Evolutionary conservation across 2,113 vertebrate species (phyloP).

Genomic region (Dromiciops gliroides): DNA sequence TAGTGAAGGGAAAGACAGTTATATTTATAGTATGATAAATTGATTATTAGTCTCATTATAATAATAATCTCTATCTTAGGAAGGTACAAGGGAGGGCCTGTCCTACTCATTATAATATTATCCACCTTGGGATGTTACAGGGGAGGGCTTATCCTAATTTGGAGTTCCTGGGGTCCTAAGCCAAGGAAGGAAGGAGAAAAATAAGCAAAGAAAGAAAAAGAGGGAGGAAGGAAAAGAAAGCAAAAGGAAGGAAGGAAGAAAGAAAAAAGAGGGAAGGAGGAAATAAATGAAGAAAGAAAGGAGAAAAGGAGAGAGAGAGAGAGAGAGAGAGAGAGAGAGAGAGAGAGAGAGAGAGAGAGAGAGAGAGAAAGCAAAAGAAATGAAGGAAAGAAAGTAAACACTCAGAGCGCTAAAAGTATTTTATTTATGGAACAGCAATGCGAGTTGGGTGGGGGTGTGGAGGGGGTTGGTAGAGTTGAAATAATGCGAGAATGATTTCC

Average conservation of each 20-base stretch:
- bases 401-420: background rate
- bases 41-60: too few relatives aligned
- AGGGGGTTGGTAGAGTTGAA: background rate
- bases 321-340: background rate
- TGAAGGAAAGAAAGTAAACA: background rate
- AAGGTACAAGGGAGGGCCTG: too few relatives aligned
- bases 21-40: too few relatives aligned
- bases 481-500: background rate
- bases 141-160: too few relatives aligned
- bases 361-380: background rate
- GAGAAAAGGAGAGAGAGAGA: background rate
- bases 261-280: background rate
- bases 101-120: too few relatives aligned
- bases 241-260: conserved; percentile 18
- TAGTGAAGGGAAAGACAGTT: too few relatives aligned
- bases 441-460: background rate
- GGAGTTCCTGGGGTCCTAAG: too few relatives aligned
- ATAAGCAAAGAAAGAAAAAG: background rate
- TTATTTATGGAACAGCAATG: background rate
- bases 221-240: background rate
- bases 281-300: too few relatives aligned
- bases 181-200: too few relatives aligned
- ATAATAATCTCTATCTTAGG: too few relatives aligned
- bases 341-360: conserved; percentile 57
- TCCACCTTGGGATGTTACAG: too few relatives aligned